Conservation (phyloP, 2,888 invertebrate species). For the Drosophila longiperda region DNA sequence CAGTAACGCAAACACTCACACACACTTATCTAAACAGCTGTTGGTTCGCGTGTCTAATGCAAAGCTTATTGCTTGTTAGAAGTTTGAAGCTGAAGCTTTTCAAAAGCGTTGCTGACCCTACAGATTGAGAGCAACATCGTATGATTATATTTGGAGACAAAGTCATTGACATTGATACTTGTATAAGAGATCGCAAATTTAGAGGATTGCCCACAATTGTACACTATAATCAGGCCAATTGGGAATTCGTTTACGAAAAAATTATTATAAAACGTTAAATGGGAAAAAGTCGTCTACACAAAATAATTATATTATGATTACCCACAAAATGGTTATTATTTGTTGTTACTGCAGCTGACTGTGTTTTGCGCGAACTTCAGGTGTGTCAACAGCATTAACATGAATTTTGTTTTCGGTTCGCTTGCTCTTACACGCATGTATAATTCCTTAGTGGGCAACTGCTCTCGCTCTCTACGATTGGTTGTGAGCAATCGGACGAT, state of each 20-base stretch:
- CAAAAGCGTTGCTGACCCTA: constrained; percentile 38
- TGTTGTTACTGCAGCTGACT: constrained; percentile 6
- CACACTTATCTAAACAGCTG: constrained; percentile 65
- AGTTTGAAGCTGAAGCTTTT: constrained; percentile 20
- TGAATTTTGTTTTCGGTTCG: constrained; percentile 42
- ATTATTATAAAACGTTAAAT: constrained; percentile 17
- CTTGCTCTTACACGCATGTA: constrained; percentile 29
- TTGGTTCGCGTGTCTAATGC: constrained; percentile 61
- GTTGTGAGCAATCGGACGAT: constrained; percentile 71
- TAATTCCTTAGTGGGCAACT: constrained; percentile 4
- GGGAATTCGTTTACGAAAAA: constrained; percentile 11
- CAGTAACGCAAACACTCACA: constrained; percentile 8
- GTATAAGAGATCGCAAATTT: not conserved
- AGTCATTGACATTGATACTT: constrained; percentile 7
- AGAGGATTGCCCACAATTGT: constrained; percentile 1
- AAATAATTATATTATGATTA: constrained; percentile 22
- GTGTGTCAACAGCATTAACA: constrained; percentile 53
- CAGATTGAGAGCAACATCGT: constrained; percentile 65
- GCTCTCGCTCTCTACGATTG: constrained; percentile 57
- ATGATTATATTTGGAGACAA: constrained; percentile 49
- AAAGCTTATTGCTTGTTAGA: constrained; percentile 30
- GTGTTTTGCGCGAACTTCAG: constrained; percentile 19
- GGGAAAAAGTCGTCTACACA: not conserved
- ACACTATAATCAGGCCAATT: constrained; percentile 9
- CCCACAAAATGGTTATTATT: constrained; percentile 13